Evolutionary conservation across 2,888 invertebrate species (phyloP).

Genomic region (Heliconius charithonia): DNA sequence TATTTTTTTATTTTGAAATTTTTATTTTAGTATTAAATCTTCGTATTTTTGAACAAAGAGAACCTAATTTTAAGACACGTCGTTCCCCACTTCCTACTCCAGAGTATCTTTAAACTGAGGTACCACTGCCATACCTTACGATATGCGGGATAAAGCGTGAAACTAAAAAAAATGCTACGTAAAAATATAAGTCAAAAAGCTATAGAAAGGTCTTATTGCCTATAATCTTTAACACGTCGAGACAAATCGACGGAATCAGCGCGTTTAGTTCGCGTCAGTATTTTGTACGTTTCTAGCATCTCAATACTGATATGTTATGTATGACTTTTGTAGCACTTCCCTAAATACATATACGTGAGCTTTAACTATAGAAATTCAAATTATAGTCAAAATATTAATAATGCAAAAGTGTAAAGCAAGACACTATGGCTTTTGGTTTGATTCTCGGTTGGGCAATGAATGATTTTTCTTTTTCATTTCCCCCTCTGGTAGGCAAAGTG

Average conservation of each 20-base stretch:
- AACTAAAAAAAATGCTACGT: background rate
- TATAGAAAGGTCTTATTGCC: conserved; percentile 47
- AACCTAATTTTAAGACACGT: too few species aligned
- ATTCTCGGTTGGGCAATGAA: too few species aligned
- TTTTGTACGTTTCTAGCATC: conserved; percentile 48
- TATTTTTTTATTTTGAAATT: too few species aligned
- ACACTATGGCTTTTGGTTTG: too few species aligned
- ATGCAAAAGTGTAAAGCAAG: too few species aligned
- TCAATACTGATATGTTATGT: conserved; percentile 42
- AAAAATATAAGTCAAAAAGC: conserved; percentile 17
- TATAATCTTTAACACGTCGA: conserved; percentile 54
- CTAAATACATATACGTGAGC: background rate
- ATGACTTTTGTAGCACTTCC: background rate
- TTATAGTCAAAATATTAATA: background rate
- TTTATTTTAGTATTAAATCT: too few species aligned
- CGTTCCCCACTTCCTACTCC: too few species aligned
- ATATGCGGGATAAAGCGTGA: background rate
- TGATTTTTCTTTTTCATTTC: too few species aligned
- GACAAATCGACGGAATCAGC: conserved; percentile 53
- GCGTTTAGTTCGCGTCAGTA: conserved; percentile 51
- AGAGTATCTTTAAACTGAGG: background rate
- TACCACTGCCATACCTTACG: background rate
- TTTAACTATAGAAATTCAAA: background rate
- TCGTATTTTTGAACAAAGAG: too few species aligned
- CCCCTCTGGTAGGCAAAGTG: too few species aligned